Evolutionary conservation across 37 sponge, comb jelly and placozoan genomes (phyloP), one percentile per base, ranked within the genome.

Genomic region (Diacarnus erythraeanus): DNA sequence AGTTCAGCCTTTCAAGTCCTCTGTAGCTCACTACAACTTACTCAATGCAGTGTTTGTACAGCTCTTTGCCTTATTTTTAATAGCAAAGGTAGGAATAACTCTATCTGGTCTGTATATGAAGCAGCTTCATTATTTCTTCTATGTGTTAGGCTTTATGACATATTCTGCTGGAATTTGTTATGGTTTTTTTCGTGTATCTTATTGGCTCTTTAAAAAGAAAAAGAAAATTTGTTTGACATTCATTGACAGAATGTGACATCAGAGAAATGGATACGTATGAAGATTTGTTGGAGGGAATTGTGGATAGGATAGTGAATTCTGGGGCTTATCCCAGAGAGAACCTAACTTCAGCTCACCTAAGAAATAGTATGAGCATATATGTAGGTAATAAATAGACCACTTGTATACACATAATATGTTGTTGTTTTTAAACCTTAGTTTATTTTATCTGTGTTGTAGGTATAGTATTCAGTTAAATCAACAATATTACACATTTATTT

Each of bases 231-330:
- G 74, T 31, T 12, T 34, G 2, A 54, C 47, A 26, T 56, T 74
- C 34, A 35, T 74, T 10, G 8, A 42, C 5, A 15, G 74, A 8
- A 6, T 56, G 1, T 9, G 31, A 31, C 57, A 56, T 5, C 33
- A 36, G 74, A 74, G 74, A 51, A 12, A 54, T 30, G 74, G 74
- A 5, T 74, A 74, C 51, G n/a, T n/a, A 74, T 12, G 51, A 47
- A n/a, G n/a, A n/a, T n/a, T n/a, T n/a, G n/a, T n/a, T n/a, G n/a
- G n/a, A n/a, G n/a, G n/a, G n/a, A n/a, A n/a, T n/a, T n/a, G n/a
- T n/a, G n/a, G n/a, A n/a, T n/a, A n/a, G n/a, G n/a, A n/a, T n/a
- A n/a, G n/a, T n/a, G n/a, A n/a, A n/a, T n/a, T n/a, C n/a, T n/a
- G n/a, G n/a, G n/a, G n/a, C n/a, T n/a, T n/a, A n/a, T n/a, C n/a